Percentiles rank a stretch among this genome's conserved stretches.
Conservation (phyloP, 2,797 vertebrate genomes). For the Phrynocephalus guinanensis region DNA sequence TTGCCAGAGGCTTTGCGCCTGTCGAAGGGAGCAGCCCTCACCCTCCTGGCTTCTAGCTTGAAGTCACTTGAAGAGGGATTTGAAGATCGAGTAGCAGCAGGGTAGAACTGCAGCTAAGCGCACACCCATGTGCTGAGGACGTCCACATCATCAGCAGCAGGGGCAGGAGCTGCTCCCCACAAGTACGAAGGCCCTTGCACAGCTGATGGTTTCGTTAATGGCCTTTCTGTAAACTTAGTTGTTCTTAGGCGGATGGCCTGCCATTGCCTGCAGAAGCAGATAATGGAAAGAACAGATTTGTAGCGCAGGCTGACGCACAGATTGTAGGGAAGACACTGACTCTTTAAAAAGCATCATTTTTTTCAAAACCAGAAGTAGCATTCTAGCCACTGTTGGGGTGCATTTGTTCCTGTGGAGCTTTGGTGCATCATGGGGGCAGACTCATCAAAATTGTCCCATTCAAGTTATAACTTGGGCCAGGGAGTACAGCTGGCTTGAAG, state of each 20-base stretch:
- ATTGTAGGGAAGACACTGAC: not conserved
- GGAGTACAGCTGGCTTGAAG: too few relatives aligned
- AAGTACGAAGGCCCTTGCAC: slow-evolving; percentile 79
- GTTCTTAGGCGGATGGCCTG: slow-evolving; percentile 88
- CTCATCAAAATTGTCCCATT: too few relatives aligned
- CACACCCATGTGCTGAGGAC: too few relatives aligned
- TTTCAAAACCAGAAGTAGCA: too few relatives aligned
- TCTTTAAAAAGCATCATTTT: not conserved
- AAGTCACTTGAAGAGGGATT: not conserved
- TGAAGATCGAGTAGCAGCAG: not conserved
- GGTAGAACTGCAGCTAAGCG: fast-evolving
- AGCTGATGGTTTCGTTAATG: slow-evolving; percentile 89
- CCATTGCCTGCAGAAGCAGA: slow-evolving; percentile 86
- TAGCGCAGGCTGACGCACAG: slow-evolving; percentile 82
- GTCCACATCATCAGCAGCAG: not conserved
- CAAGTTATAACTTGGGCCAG: too few relatives aligned
- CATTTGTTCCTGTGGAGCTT: too few relatives aligned
- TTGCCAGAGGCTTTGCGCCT: not conserved
- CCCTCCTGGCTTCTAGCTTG: too few relatives aligned
- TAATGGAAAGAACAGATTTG: slow-evolving; percentile 96
- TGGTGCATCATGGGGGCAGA: too few relatives aligned
- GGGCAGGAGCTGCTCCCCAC: not conserved
- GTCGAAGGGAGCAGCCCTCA: not conserved
- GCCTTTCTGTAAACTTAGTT: slow-evolving; percentile 86
- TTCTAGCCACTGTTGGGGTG: too few relatives aligned